A percentile compares a stretch with the other conserved stretches of the same genome.
These are phyloP conservation scores for Akabosia matsudoensis DNA, from an alignment of 1,140 invertebrate species.

Conservation along the genomic window DNA sequence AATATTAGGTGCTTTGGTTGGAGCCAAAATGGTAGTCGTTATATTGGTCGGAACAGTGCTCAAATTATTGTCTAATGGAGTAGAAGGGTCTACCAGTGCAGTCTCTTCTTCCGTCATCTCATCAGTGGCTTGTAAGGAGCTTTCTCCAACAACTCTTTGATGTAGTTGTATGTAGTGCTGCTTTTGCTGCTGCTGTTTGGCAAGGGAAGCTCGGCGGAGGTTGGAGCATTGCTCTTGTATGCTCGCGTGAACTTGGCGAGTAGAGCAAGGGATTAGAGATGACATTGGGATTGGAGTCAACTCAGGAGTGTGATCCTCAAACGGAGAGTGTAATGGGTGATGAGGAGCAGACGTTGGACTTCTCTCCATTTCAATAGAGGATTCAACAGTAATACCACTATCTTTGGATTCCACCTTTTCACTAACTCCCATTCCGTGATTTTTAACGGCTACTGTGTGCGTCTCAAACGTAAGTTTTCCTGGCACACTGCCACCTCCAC, in stretches of 20 bases:
- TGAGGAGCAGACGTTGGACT: not conserved
- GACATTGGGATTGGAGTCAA: slow-evolving; percentile 19
- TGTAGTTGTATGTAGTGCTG: slow-evolving; percentile 9
- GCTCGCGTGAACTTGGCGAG: slow-evolving; percentile 23
- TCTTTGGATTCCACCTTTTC: slow-evolving; percentile 38
- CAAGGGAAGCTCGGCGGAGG: slow-evolving; percentile 15
- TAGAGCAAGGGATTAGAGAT: slow-evolving; percentile 23
- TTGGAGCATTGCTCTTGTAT: slow-evolving; percentile 26
- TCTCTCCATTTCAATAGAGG: slow-evolving; percentile 28
- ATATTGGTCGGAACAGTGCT: slow-evolving; percentile 23
- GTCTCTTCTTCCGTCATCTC: slow-evolving; percentile 24
- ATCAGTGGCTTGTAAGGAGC: slow-evolving; percentile 2
- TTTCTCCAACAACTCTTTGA: not conserved
- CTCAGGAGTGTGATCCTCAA: slow-evolving; percentile 15
- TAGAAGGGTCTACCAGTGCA: slow-evolving; percentile 17
- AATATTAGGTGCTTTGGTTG: not conserved
- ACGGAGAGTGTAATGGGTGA: not conserved
- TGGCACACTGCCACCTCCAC: not conserved
- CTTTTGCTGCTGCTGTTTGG: slow-evolving; percentile 17
- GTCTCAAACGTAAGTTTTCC: slow-evolving; percentile 1
- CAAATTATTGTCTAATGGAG: slow-evolving; percentile 23
- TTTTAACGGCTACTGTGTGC: not conserved
- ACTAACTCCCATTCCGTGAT: not conserved
- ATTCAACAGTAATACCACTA: slow-evolving; percentile 36
- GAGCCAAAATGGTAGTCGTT: not conserved